Conservation (phyloP, 2,797 vertebrate species). For the Novumbra hubbsi region DNA sequence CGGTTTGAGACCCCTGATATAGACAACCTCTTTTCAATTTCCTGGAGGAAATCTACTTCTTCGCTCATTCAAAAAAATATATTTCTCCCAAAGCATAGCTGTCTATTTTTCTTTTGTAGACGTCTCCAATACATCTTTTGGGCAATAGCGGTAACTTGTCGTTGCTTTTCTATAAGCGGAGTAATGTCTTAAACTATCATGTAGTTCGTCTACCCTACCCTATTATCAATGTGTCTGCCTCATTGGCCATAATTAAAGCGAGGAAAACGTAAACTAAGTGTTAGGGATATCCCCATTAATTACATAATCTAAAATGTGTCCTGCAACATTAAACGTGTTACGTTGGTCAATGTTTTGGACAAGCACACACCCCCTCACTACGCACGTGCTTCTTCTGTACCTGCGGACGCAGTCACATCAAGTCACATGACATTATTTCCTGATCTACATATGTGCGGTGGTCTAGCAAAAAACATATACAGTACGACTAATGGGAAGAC, state of each 20-base stretch:
- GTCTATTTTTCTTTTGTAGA: background rate
- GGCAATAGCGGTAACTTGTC: too few species aligned
- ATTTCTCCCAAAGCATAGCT: background rate
- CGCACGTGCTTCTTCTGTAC: constrained; percentile 23
- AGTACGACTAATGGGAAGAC: background rate
- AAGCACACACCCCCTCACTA: background rate
- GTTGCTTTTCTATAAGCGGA: background rate
- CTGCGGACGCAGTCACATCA: constrained; percentile 40
- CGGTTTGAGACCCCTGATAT: too few species aligned
- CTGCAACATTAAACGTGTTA: background rate
- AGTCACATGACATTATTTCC: constrained; percentile 46
- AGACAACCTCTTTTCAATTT: too few species aligned
- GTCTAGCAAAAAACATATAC: background rate
- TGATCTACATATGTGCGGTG: constrained; percentile 9
- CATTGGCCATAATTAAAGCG: background rate
- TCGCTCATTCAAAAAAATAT: background rate
- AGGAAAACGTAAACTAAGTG: background rate
- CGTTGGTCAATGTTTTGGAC: background rate
- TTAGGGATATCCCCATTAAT: background rate
- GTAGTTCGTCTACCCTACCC: background rate
- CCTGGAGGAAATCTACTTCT: background rate
- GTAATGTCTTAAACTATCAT: background rate
- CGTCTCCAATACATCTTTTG: too few species aligned
- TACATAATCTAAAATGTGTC: background rate
- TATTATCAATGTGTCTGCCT: background rate